Conservation (phyloP, 2,888 invertebrate species). For the Allolobophora icterica region DNA sequence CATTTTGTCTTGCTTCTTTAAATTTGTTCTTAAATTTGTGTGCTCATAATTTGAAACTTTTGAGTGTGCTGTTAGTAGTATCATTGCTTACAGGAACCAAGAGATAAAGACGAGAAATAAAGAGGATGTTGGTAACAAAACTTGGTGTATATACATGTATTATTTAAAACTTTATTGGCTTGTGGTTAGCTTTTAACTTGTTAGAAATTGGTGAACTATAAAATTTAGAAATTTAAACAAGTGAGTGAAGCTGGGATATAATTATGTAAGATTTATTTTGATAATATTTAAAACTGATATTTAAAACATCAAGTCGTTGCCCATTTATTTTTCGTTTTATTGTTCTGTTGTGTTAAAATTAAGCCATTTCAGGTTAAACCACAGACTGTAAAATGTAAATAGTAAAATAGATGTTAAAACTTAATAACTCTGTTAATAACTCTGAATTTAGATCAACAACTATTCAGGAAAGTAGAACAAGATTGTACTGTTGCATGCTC, state of each 20-base stretch:
- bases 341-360: not conserved
- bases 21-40: not conserved
- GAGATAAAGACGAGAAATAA: not conserved
- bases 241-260: not conserved
- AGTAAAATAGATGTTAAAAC: no score
- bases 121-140: not conserved
- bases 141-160: not conserved
- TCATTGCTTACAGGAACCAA: not conserved
- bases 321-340: not conserved
- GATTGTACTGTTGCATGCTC: no score
- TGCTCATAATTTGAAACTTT: not conserved
- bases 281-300: not conserved
- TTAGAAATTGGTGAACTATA: not conserved
- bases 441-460: no score
- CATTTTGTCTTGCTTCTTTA: constrained; percentile 17
- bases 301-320: not conserved
- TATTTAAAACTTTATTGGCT: not conserved
- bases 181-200: not conserved
- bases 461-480: no score
- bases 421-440: no score
- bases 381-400: not conserved
- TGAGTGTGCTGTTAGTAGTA: constrained; percentile 8
- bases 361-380: not conserved
- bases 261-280: not conserved
- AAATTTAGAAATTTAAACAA: not conserved